Base-by-base conservation (phyloP, 2,888 invertebrate species). In the Hypsopygia costalis region DNA sequence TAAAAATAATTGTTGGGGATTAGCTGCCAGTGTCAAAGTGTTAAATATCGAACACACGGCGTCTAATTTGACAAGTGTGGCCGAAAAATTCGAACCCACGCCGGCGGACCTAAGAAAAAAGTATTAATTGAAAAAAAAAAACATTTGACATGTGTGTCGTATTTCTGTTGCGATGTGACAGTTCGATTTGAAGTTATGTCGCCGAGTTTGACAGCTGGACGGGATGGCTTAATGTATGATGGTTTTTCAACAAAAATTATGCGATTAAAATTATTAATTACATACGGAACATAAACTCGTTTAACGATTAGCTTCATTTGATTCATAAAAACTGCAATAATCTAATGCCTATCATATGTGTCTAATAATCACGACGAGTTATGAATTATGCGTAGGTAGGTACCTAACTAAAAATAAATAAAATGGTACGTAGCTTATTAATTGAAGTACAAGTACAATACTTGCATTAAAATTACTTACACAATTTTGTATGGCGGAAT, bases 21-120 rank as follows among this genome's bases (percentile, higher is more conserved):
- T 85, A 88, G 80, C 81, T 81, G 82, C 77, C 87, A 82, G 87
- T 83, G 87, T 87, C 87, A 87, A 87, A 86, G 87, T 87, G 87
- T 88, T 88, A 88, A 88, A 87, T 86, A 85, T 88, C 85, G 85
- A 83, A 83, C 81, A 72, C 72, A 75, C 68, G 63, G 67, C 64
- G 78, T 81, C 85, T 83, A 83, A 86, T 86, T 85, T 86, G 86
- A 88, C 88, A 81, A 76, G 73, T 72, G 78, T 71, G 70, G 62
- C 55, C 67, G 67, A 70, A 75, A 69, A 75, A 68, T 64, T 69
- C 54, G 62, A 62, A 56, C 56, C 59, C 61, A 47, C 42, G 58
- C 52, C 49, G 50, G 51, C 56, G 47, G 50, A 52, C 41, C 43
- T 55, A 40, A 53, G 46, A 66, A 62, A 58, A 69, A 72, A 34